Evolutionary conservation across 1,140 invertebrate species (phyloP).

Genomic region (Coptotermes formosanus): DNA sequence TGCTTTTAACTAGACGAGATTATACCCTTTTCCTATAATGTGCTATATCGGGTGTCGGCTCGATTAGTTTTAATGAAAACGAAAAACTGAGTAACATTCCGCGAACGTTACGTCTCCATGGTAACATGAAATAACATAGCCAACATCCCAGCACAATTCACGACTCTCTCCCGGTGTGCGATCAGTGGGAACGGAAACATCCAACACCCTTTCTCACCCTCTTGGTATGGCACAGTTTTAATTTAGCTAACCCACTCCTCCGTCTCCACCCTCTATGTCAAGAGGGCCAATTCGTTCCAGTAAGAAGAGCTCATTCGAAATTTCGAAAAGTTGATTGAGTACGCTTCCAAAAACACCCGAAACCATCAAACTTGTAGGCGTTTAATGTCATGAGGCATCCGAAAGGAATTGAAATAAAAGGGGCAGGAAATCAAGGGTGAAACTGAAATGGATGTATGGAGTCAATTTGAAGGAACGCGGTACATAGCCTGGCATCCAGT

Average conservation of each 20-base stretch:
- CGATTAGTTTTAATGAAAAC: slow-evolving; percentile 17
- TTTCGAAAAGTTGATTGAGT: slow-evolving; percentile 16
- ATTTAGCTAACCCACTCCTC: not conserved
- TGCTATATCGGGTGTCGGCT: slow-evolving; percentile 13
- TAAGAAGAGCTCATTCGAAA: slow-evolving; percentile 16
- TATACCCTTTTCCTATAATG: slow-evolving; percentile 19
- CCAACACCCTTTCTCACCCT: not conserved
- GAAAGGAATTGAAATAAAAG: slow-evolving; percentile 4
- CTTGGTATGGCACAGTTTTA: not conserved
- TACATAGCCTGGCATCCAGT: not conserved
- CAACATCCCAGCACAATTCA: not conserved
- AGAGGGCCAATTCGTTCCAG: slow-evolving; percentile 4
- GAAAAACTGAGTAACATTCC: slow-evolving; percentile 8
- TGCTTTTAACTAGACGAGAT: not conserved
- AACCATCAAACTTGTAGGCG: not conserved
- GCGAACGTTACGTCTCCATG: slow-evolving; percentile 13
- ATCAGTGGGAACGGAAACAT: not conserved
- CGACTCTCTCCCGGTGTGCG: not conserved
- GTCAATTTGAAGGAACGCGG: slow-evolving; percentile 3
- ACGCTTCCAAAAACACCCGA: not conserved
- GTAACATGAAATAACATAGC: not conserved
- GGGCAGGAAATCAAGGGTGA: slow-evolving; percentile 8
- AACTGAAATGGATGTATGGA: slow-evolving; percentile 8
- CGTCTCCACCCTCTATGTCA: not conserved
- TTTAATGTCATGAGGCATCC: slow-evolving; percentile 15